Conservation (phyloP, 2,113 vertebrate species). For the Haplotaxodon microlepis region DNA sequence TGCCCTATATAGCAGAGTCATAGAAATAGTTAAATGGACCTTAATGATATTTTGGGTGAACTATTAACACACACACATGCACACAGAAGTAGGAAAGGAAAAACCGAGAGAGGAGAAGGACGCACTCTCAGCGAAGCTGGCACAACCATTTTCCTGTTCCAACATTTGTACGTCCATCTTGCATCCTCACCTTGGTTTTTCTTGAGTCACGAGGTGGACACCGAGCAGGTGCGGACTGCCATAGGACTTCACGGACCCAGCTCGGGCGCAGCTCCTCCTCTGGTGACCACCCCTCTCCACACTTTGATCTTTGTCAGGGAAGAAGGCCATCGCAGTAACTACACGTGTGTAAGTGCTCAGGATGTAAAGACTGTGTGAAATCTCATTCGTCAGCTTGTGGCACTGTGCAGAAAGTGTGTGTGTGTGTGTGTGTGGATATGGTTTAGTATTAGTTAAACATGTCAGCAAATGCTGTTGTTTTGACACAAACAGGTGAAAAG, state of each 20-base stretch:
- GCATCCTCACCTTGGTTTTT: background rate
- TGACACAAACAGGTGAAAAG: conserved; percentile 66
- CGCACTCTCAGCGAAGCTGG: background rate
- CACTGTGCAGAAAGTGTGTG: conserved; percentile 16
- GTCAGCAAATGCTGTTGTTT: conserved; percentile 44
- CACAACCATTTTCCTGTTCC: background rate
- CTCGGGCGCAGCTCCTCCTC: background rate
- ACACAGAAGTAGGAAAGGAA: background rate
- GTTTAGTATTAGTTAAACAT: conserved; percentile 6
- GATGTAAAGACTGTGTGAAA: background rate
- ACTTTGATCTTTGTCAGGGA: conserved; percentile 27
- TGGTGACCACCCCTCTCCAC: background rate
- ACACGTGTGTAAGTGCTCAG: background rate
- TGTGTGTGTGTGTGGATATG: conserved; percentile 13
- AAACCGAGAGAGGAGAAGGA: background rate
- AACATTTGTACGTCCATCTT: background rate
- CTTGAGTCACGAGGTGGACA: background rate
- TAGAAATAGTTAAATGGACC: conserved; percentile 1
- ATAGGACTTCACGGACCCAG: background rate
- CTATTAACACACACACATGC: background rate
- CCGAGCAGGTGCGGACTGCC: background rate
- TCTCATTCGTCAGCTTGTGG: background rate
- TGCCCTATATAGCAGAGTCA: background rate
- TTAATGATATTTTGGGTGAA: background rate
- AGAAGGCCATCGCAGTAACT: conserved; percentile 38